Evolutionary conservation across 2,113 vertebrate species (phyloP).

Genomic region (Pterocles orientalis): DNA sequence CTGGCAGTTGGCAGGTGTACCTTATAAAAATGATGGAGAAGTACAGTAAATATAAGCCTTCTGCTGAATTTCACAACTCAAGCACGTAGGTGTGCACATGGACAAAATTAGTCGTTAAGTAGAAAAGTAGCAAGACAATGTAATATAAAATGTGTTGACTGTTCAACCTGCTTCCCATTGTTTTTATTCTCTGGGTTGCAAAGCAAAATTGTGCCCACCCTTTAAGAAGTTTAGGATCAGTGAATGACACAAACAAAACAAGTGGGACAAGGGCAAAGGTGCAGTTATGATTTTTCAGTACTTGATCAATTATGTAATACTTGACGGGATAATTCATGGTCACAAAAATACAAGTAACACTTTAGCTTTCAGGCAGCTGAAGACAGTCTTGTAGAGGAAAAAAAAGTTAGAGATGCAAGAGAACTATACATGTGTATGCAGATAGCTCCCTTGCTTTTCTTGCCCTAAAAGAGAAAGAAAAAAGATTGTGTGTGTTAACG

Average conservation of each 20-base stretch:
- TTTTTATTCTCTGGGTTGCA: neutral
- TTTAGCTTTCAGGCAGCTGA: neutral
- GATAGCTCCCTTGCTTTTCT: neutral
- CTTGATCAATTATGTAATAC: neutral
- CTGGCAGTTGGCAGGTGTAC: conserved; percentile 37
- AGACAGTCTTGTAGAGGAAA: neutral
- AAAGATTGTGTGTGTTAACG: too few species aligned
- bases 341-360: neutral
- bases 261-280: neutral
- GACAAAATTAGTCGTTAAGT: neutral
- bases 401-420: neutral
- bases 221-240: neutral
- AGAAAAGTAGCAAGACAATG: conserved; percentile 31
- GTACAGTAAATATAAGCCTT: neutral
- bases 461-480: neutral
- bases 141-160: conserved; percentile 8
- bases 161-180: neutral
- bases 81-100: neutral
- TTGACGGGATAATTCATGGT: neutral
- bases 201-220: neutral
- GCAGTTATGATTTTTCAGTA: neutral
- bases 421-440: neutral
- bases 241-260: neutral
- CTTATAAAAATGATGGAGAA: conserved; percentile 19
- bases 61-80: conserved; percentile 43